phyloP scores from a whole-genome alignment of 2,113 vertebrate species.

The Pachycephala philippinensis region DNA sequence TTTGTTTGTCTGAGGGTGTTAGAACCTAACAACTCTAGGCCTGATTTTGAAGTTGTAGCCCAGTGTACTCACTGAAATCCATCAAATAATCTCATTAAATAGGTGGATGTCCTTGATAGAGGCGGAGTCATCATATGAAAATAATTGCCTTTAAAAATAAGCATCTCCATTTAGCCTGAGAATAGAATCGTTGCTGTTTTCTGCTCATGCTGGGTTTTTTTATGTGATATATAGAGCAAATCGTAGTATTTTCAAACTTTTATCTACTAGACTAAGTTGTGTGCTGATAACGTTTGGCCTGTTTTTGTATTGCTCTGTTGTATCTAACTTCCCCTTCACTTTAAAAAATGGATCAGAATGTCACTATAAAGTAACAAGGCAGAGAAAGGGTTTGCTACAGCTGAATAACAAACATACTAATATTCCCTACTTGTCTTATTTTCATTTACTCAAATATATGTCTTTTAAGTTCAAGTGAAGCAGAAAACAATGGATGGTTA shows the following conservation, averaged over 20 bases:
- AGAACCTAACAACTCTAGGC: not conserved
- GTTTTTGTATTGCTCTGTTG: not conserved
- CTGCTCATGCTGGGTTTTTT: not conserved
- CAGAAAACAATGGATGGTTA: constrained; percentile 10
- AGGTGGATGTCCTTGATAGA: not conserved
- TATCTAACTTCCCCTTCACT: not conserved
- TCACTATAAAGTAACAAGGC: not conserved
- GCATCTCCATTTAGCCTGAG: not conserved
- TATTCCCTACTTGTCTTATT: not conserved
- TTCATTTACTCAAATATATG: not conserved
- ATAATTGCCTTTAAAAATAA: not conserved
- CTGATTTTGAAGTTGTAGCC: not conserved
- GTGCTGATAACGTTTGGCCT: not conserved
- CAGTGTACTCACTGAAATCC: not conserved
- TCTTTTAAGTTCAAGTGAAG: not conserved
- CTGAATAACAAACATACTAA: not conserved
- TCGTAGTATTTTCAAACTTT: not conserved
- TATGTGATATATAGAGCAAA: not conserved
- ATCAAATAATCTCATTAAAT: not conserved
- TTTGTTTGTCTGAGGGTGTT: not conserved
- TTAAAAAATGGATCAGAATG: not conserved
- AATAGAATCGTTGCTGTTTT: not conserved
- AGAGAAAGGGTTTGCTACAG: not conserved
- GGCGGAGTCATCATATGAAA: not conserved
- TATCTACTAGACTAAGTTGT: not conserved